phyloP scores from a whole-genome alignment of 2,888 invertebrate genomes.

The Corythucha ciliata region DNA sequence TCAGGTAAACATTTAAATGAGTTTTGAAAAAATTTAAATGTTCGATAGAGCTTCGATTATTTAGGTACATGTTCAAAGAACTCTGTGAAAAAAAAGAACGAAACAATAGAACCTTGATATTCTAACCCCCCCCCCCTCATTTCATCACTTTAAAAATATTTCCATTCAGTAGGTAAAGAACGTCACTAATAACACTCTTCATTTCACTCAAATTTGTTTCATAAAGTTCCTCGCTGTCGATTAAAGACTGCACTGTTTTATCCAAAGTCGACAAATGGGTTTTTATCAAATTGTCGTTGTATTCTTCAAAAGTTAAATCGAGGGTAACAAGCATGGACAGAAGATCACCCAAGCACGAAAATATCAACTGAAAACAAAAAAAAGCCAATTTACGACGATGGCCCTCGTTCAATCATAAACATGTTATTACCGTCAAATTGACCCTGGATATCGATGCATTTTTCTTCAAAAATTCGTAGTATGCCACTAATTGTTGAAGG shows the following conservation, averaged over 20 bases:
- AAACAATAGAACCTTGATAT: constrained; percentile 2
- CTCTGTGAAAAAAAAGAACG: constrained; percentile 35
- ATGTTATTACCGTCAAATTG: neutral
- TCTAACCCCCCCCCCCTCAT: no score
- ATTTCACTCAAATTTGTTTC: neutral
- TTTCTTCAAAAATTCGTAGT: constrained; percentile 48
- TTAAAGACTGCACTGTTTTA: neutral
- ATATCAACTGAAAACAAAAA: constrained; percentile 40
- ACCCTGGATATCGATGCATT: no score
- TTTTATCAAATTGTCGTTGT: constrained; percentile 47
- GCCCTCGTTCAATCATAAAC: no score
- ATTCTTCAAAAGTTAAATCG: constrained; percentile 52
- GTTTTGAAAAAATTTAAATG: constrained; percentile 43
- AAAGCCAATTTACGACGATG: neutral
- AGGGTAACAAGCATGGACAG: constrained; percentile 49
- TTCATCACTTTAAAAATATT: no score
- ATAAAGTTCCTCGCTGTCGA: neutral
- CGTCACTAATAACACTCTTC: no score
- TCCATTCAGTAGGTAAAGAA: no score
- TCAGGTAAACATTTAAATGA: constrained; percentile 59
- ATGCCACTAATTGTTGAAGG: constrained; percentile 63
- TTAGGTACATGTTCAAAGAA: constrained; percentile 33
- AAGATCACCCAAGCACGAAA: constrained; percentile 45
- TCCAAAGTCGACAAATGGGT: constrained; percentile 50
- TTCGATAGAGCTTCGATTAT: constrained; percentile 24